These are phyloP conservation scores for Helicoverpa assulta DNA, from an alignment of 2,888 invertebrate genomes.

Conservation along the genomic window DNA sequence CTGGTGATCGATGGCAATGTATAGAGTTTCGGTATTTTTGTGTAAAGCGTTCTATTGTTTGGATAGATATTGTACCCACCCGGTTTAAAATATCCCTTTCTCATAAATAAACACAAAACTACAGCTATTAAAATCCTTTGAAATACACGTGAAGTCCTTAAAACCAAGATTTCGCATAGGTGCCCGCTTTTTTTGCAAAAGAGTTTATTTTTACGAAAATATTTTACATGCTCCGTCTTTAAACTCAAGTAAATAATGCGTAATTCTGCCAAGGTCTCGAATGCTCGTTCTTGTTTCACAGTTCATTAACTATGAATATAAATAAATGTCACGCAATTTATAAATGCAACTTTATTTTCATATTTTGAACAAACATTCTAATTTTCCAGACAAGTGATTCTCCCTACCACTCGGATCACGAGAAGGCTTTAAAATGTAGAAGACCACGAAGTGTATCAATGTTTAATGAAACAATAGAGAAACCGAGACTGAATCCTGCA, in stretches of 20 bases:
- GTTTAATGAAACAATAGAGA: slow-evolving; percentile 83
- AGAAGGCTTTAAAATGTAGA: slow-evolving; percentile 77
- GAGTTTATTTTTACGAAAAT: slow-evolving; percentile 6
- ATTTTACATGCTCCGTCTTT: slow-evolving; percentile 15
- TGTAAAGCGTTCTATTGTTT: no score
- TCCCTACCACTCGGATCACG: slow-evolving; percentile 85
- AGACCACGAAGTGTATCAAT: slow-evolving; percentile 87
- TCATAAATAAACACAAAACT: no score
- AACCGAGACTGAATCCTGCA: slow-evolving; percentile 83
- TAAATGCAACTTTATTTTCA: background rate
- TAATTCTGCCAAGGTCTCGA: slow-evolving; percentile 5
- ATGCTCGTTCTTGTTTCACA: background rate
- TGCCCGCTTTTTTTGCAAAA: no score
- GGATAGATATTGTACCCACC: no score
- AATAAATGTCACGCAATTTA: background rate
- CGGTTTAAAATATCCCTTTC: no score
- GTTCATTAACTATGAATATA: background rate
- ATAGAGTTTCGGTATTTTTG: no score
- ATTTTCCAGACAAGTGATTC: slow-evolving; percentile 85
- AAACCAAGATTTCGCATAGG: no score
- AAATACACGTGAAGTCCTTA: no score
- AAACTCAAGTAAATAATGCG: slow-evolving; percentile 1
- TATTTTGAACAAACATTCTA: background rate
- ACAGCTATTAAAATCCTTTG: no score
- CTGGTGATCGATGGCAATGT: no score